Evolutionary conservation across 2,797 vertebrate genomes (phyloP).

Genomic region (Pangasius mekongensis): DNA sequence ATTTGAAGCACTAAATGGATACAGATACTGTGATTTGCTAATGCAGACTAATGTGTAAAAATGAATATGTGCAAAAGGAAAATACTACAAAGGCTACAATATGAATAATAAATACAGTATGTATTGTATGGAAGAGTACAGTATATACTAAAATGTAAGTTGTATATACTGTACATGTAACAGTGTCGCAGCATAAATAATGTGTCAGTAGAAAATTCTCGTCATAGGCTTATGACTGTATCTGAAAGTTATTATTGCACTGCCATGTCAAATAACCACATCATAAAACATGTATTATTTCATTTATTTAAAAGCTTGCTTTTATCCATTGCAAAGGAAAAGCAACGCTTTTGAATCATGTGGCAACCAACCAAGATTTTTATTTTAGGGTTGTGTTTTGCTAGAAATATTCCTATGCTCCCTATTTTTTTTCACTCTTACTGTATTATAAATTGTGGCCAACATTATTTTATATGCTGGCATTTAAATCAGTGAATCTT

Average conservation of each 20-base stretch:
- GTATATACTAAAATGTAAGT: not conserved
- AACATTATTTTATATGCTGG: not conserved
- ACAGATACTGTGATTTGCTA: too few relatives aligned
- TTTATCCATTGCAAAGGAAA: too few relatives aligned
- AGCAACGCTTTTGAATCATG: not conserved
- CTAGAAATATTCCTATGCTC: not conserved
- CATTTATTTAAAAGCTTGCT: not conserved
- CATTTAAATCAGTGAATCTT: not conserved
- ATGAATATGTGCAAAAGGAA: too few relatives aligned
- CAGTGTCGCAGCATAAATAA: not conserved
- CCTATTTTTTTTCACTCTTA: not conserved
- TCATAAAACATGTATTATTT: not conserved
- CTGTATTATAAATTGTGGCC: not conserved
- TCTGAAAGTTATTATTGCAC: not conserved
- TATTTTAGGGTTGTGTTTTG: not conserved
- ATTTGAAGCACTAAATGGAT: too few relatives aligned
- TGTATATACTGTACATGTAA: not conserved
- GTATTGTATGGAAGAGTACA: not conserved
- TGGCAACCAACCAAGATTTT: not conserved
- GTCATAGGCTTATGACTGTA: not conserved
- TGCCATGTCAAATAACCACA: not conserved
- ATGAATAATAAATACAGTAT: too few relatives aligned
- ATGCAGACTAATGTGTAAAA: too few relatives aligned
- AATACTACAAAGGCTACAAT: too few relatives aligned
- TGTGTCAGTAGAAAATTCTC: too few relatives aligned